Percentiles rank a stretch among this genome's conserved stretches.
These are phyloP conservation scores for Polypedilum pembai DNA, from an alignment of 1,140 invertebrate species.

Conservation along the genomic window DNA sequence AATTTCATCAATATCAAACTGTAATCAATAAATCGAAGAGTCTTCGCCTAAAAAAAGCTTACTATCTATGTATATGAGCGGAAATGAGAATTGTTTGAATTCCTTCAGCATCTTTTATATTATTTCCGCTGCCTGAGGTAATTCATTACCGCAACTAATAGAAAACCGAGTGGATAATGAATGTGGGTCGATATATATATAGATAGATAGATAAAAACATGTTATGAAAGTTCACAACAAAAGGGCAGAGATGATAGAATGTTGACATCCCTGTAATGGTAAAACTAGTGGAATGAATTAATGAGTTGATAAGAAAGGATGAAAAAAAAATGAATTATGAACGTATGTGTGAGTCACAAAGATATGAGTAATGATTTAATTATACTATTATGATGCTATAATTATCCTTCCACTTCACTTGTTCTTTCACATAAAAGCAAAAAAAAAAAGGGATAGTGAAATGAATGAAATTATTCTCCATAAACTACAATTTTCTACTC, in stretches of 20 bases:
- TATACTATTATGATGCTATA: constrained; percentile 29
- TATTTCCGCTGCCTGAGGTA: constrained; percentile 1
- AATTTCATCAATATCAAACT: too few relatives aligned
- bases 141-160: constrained; percentile 6
- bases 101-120: neutral
- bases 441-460: neutral
- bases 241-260: too few relatives aligned
- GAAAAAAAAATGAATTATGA: too few relatives aligned
- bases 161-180: neutral
- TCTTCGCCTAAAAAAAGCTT: too few relatives aligned
- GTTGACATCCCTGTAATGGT: too few relatives aligned
- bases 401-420: constrained; percentile 21
- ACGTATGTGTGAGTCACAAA: neutral
- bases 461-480: too few relatives aligned
- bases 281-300: too few relatives aligned
- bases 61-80: neutral
- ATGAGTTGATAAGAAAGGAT: too few relatives aligned
- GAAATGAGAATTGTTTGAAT: constrained; percentile 18
- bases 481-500: too few relatives aligned
- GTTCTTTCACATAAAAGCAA: neutral
- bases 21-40: too few relatives aligned
- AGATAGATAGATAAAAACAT: neutral
- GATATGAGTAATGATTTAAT: constrained; percentile 25
- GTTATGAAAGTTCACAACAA: too few relatives aligned
- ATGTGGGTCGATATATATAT: neutral